phyloP scores from a whole-genome alignment of 1,140 invertebrate genomes.

The Caenorhabditis inopinata region DNA sequence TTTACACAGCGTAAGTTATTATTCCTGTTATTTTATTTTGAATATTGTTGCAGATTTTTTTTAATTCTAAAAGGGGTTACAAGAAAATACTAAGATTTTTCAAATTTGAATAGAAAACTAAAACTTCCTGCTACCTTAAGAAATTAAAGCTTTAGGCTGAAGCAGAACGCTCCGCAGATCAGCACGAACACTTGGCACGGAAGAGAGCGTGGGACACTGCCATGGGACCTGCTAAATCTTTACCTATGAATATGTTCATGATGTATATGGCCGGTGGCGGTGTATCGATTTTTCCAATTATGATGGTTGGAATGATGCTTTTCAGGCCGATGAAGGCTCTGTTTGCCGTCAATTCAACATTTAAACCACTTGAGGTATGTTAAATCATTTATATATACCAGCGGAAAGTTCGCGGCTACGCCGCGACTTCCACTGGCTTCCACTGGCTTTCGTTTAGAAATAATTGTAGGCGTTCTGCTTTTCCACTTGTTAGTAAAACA shows the following conservation, averaged over 20 bases:
- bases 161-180: conserved; percentile 11
- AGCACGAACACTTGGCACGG: conserved; percentile 48
- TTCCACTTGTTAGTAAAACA: too few relatives aligned
- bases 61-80: too few relatives aligned
- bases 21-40: too few relatives aligned
- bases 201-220: conserved; percentile 94
- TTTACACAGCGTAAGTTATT: conserved; percentile 40
- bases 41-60: too few relatives aligned
- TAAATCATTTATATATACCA: too few relatives aligned
- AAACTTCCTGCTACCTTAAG: too few relatives aligned
- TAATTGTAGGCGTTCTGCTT: too few relatives aligned
- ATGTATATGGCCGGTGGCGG: conserved; percentile 71
- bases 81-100: too few relatives aligned
- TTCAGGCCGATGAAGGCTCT: conserved; percentile 90
- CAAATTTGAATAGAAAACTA: too few relatives aligned
- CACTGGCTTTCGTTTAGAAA: not conserved
- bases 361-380: conserved; percentile 47
- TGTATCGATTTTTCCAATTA: conserved; percentile 95
- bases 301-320: conserved; percentile 99
- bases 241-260: conserved; percentile 98
- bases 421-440: too few relatives aligned
- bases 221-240: conserved; percentile 82
- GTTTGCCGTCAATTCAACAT: conserved; percentile 79
- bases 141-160: conserved; percentile 39
- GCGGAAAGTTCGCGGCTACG: too few relatives aligned